Conservation (phyloP, 2,113 vertebrate species). For the Barbus barbus region DNA sequence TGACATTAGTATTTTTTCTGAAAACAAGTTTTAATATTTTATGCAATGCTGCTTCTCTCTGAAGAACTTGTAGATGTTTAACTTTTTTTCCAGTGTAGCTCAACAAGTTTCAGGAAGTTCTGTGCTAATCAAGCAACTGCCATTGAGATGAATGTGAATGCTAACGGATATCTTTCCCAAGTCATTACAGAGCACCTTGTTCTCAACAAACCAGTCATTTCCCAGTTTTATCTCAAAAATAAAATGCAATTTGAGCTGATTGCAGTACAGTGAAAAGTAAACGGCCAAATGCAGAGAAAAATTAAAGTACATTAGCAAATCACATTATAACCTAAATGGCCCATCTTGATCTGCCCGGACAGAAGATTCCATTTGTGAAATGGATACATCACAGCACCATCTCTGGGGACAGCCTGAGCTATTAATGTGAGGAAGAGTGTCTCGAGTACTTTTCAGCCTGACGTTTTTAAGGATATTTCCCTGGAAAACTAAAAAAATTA, state of each 20-base stretch:
- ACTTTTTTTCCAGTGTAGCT: neutral
- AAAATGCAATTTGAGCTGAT: neutral
- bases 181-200: neutral
- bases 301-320: constrained; percentile 12
- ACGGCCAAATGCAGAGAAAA: neutral
- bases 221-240: neutral
- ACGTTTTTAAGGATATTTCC: neutral
- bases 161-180: neutral
- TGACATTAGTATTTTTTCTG: neutral
- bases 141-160: neutral
- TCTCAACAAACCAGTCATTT: neutral
- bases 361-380: constrained; percentile 15
- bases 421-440: constrained; percentile 13
- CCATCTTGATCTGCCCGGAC: neutral
- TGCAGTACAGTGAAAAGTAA: neutral
- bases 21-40: neutral
- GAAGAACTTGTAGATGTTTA: neutral
- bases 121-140: neutral
- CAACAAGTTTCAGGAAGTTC: neutral
- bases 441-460: neutral
- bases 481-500: neutral
- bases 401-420: neutral
- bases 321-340: constrained; percentile 8
- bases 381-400: constrained; percentile 5
- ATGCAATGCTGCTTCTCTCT: neutral